Percentiles rank a stretch among this genome's conserved stretches.
Evolutionary conservation across 2,888 invertebrate species (phyloP).

Genomic region (Acrobasis consociella): DNA sequence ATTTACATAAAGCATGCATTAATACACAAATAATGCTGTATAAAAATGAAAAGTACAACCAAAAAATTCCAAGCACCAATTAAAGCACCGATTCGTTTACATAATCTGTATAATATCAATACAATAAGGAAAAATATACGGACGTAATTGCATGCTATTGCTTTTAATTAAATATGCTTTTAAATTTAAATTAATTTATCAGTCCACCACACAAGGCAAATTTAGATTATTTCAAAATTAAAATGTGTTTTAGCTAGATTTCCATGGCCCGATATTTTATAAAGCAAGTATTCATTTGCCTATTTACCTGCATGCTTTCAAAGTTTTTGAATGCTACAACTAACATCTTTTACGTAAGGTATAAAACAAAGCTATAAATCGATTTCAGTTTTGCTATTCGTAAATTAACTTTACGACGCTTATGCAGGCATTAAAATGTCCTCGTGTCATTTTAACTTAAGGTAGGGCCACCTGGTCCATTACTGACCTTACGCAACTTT

Average conservation of each 20-base stretch:
- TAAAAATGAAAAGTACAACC: conserved; percentile 3
- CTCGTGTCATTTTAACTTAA: conserved; percentile 49
- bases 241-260: background rate
- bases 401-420: conserved; percentile 9
- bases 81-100: conserved; percentile 7
- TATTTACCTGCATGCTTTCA: background rate
- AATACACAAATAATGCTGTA: conserved; percentile 1
- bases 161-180: conserved; percentile 8
- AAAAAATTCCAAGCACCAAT: background rate
- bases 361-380: background rate
- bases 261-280: no score
- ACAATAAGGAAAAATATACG: conserved; percentile 4
- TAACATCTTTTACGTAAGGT: background rate
- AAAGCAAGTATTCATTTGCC: background rate
- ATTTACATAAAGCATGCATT: conserved; percentile 17
- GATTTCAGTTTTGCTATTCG: background rate
- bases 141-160: conserved; percentile 14
- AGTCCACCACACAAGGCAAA: conserved; percentile 13
- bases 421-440: conserved; percentile 39
- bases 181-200: conserved; percentile 1
- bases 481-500: conserved; percentile 53
- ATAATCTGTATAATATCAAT: conserved; percentile 16
- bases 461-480: conserved; percentile 49
- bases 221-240: background rate
- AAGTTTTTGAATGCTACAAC: background rate